These are phyloP conservation scores for fruit fly (Drosophila melanogaster) DNA, from an alignment of 1,140 invertebrate species.

Conservation along the genomic window DNA sequence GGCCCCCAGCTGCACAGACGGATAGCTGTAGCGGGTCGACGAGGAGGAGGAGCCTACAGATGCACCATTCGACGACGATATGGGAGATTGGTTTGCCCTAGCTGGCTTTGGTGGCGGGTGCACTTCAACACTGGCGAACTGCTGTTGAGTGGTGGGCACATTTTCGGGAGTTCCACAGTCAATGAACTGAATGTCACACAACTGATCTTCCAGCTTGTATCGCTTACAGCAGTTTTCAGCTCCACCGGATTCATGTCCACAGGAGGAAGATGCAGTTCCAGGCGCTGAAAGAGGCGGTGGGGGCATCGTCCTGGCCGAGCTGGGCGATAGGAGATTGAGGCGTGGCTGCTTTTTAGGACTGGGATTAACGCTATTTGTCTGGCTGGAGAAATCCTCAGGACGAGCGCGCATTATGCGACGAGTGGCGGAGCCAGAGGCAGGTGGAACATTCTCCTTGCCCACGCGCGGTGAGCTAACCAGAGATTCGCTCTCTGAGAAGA, in stretches of 20 bases:
- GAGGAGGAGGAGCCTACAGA: slow-evolving; percentile 14
- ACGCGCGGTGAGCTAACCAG: slow-evolving; percentile 86
- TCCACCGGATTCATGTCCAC: slow-evolving; percentile 75
- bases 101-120: slow-evolving; percentile 79
- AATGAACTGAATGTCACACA: slow-evolving; percentile 88
- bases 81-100: slow-evolving; percentile 38
- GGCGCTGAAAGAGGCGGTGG: slow-evolving; percentile 22
- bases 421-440: slow-evolving; percentile 64
- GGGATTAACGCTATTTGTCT: slow-evolving; percentile 86
- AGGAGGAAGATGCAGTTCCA: slow-evolving; percentile 6
- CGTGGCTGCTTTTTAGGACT: slow-evolving; percentile 86
- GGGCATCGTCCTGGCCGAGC: slow-evolving; percentile 56
- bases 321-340: slow-evolving; percentile 85
- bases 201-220: slow-evolving; percentile 87
- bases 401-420: slow-evolving; percentile 84
- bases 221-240: slow-evolving; percentile 86
- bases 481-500: slow-evolving; percentile 93
- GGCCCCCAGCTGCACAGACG: slow-evolving; percentile 75
- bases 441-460: slow-evolving; percentile 85
- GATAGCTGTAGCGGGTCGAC: slow-evolving; percentile 77
- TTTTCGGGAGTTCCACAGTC: slow-evolving; percentile 87
- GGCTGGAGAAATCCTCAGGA: slow-evolving; percentile 85
- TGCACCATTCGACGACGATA: slow-evolving; percentile 9
- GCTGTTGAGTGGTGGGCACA: slow-evolving; percentile 50
- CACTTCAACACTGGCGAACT: slow-evolving; percentile 74